Evolutionary conservation across 2,797 vertebrate species (phyloP).

Genomic region (Kryptopterus vitreolus): DNA sequence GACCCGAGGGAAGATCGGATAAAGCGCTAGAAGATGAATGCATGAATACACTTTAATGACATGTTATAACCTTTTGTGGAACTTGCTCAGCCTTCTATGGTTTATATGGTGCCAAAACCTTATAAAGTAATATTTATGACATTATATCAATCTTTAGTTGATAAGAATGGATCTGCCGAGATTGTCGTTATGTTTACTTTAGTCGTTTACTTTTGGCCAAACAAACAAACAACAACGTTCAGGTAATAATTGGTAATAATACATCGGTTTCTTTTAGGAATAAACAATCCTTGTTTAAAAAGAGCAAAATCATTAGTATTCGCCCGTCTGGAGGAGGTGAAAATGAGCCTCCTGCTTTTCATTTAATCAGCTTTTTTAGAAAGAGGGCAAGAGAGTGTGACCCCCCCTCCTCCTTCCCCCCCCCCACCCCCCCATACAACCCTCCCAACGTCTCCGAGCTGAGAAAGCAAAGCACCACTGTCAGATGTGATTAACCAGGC

Average conservation of each 20-base stretch:
- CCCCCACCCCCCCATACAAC: no score
- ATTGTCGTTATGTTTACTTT: not conserved
- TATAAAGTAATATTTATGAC: no score
- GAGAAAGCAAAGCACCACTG: constrained; percentile 75
- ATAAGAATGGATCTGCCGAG: no score
- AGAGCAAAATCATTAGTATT: constrained; percentile 82
- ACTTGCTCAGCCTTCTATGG: not conserved
- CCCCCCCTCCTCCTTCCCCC: no score
- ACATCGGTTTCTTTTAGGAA: no score
- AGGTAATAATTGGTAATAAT: not conserved
- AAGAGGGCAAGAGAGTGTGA: constrained; percentile 73
- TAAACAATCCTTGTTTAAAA: constrained; percentile 52
- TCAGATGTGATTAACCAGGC: constrained; percentile 90
- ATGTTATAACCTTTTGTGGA: not conserved
- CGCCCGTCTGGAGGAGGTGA: constrained; percentile 82
- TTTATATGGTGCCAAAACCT: not conserved
- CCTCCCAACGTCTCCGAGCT: constrained; percentile 64
- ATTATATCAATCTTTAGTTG: no score
- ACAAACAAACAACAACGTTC: no score
- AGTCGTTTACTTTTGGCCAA: not conserved
- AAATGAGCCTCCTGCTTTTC: constrained; percentile 86
- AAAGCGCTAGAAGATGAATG: no score
- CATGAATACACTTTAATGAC: not conserved
- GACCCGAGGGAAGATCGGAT: no score
- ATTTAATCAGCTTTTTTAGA: constrained; percentile 90